A percentile compares a stretch with the other conserved stretches of the same genome.
Evolutionary conservation across 2,888 invertebrate species (phyloP).

Genomic region (Sinelater perroti): DNA sequence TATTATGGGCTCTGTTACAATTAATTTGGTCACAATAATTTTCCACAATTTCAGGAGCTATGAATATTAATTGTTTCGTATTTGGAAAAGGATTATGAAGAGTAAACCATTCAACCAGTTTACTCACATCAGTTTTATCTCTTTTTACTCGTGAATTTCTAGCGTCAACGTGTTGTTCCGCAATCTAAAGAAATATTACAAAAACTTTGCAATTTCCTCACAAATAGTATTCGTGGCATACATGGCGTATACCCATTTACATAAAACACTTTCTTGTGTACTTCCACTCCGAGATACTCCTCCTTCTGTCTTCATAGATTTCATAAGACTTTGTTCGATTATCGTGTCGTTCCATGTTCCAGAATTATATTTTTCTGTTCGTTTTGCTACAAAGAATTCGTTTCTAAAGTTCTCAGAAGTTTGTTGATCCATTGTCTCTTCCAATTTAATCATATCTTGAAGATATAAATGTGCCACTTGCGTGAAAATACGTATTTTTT

Average conservation of each 20-base stretch:
- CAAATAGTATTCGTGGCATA: no score
- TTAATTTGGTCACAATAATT: conserved; percentile 46
- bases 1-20: conserved; percentile 40
- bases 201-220: conserved; percentile 43
- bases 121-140: conserved; percentile 17
- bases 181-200: conserved; percentile 39
- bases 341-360: background rate
- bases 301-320: conserved; percentile 31
- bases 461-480: no score
- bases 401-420: conserved; percentile 43
- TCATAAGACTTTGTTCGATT: conserved; percentile 5
- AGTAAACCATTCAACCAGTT: conserved; percentile 29
- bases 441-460: conserved; percentile 47
- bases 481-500: conserved; percentile 53
- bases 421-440: conserved; percentile 46
- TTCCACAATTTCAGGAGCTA: conserved; percentile 47
- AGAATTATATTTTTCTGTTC: no score
- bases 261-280: no score
- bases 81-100: conserved; percentile 42
- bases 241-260: no score
- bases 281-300: conserved; percentile 42
- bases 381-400: no score
- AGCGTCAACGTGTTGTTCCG: conserved; percentile 43
- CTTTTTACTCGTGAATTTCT: conserved; percentile 26
- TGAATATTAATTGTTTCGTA: conserved; percentile 32